Evolutionary conservation across 2,113 vertebrate species (phyloP), one percentile per base, ranked within the genome.

Genomic region (Daboia siamensis): DNA sequence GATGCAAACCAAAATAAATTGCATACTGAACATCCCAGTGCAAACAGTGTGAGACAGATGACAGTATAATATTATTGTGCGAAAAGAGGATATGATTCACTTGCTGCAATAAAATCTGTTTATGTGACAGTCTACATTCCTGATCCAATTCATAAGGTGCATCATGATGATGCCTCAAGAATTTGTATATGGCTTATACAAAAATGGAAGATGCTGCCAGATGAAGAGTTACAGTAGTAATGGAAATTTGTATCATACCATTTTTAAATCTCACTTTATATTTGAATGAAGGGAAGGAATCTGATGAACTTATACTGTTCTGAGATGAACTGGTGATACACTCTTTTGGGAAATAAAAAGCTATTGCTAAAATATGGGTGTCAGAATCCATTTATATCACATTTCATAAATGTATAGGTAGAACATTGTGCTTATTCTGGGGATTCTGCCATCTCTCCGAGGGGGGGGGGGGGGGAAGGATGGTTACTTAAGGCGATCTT

Each of bases 1-100:
- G 80, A 91, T 64, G 52, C n/a, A 92, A 90, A 87, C 33, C 39
- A 74, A 26, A 92, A 44, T 87, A 33, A 56, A 90, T 90, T 69
- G 54, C 23, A 85, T 61, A 69, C 57, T 23, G 48, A 69, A 57
- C 44, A 48, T 29, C 24, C 17, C 64, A 59, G 59, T 44, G 11
- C 46, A 91, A 23, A 86, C 12, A 54, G 46, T 51, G 55, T n/a
- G 44, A 86, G 46, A 86, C 29, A 89, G 24, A 90, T 51, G 88
- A 57, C 5, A 57, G 46, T 59, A 11, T 26, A 51, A 24, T 92
- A 89, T 89, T 85, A 56, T n/a, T 11, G 85, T 1, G 46, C 48
- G 9, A 29, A 29, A 17, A 29, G 33, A 8, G 5, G 84, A 29
- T 56, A 85, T 91, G 55, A n/a, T 48, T 54, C 9, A 12, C 12